phyloP scores from a whole-genome alignment of 2,797 vertebrate genomes.

The Antrozous pallidus region DNA sequence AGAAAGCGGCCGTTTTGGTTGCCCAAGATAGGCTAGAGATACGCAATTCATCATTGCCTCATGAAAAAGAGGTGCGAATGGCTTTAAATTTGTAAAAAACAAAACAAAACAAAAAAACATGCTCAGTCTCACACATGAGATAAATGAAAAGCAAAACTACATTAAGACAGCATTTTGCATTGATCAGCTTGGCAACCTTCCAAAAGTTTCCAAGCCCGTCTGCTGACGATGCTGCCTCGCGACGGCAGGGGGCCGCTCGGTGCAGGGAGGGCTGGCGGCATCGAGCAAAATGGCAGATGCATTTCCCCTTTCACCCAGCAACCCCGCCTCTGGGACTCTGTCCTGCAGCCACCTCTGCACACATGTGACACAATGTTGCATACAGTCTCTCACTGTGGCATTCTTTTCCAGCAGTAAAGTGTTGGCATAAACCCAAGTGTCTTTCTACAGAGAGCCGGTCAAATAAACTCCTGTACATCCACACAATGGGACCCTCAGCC shows the following conservation, averaged over 20 bases:
- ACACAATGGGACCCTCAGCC: background rate
- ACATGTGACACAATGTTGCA: background rate
- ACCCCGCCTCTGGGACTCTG: background rate
- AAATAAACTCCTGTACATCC: background rate
- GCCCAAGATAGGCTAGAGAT: slow-evolving; percentile 78
- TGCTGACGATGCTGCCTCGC: too few species aligned
- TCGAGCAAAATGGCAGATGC: background rate
- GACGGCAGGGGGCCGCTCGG: too few species aligned
- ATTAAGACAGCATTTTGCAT: slow-evolving; percentile 33
- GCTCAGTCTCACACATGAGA: slow-evolving; percentile 51
- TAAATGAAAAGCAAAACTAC: slow-evolving; percentile 64
- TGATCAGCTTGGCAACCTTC: slow-evolving; percentile 55
- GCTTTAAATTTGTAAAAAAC: slow-evolving; percentile 13
- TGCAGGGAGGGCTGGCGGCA: background rate
- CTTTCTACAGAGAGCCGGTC: background rate
- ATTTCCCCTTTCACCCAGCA: background rate
- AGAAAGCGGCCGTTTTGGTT: slow-evolving; percentile 81
- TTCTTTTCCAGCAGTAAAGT: background rate
- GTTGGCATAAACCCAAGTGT: background rate
- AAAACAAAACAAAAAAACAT: background rate
- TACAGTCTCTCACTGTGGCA: background rate
- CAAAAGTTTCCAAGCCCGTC: slow-evolving; percentile 20
- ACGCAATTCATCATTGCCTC: slow-evolving; percentile 84
- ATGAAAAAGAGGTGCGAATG: slow-evolving; percentile 42
- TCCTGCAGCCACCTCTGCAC: background rate